Evolutionary conservation across 2,888 invertebrate genomes (phyloP), one percentile per base, ranked within the genome.

Genomic region (Megastigmus dorsalis): DNA sequence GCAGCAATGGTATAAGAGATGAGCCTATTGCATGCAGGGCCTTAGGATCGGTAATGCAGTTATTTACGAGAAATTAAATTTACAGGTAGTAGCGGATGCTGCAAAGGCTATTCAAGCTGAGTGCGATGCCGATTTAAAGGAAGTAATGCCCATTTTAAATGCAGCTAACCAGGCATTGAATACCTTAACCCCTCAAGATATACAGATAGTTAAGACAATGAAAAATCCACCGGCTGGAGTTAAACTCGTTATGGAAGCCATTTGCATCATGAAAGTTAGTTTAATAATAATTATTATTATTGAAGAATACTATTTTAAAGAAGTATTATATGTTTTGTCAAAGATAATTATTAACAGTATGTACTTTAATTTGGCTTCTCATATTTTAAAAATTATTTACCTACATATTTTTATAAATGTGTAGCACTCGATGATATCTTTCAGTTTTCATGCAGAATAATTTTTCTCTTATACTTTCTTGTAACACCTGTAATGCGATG

Each of bases 201-300:
- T 99, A 79, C 95, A 96, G n/a, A 93, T 97, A 78, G 95, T 99
- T 54, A 97, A 97, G 88, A 94, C 97, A 0, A 98, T 99, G 98
- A 97, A 97, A 89, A 96, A 95, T 89, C 98, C 98, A 0, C 97
- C 98, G 0, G 91, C 93, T 79, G 95, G 95, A 18, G 95, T 99
- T 3, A 95, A 94, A 83, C 89, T 96, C 38, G 95, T 97, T 7
- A 97, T 98, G 97, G 98, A 98, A 89, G 97, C 97, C n/a, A 93
- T 99, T 77, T 98, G 98, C 85, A 95, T 98, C 82, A 89, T 98
- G 77, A 95, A 97, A 90, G 93, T 93, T 85, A 77, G 30, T 23
- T 41, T 45, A 13, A 2, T 10, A 26, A n/a, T 30, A 20, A 9
- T 15, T 26, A 28, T 20, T 48, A 13, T n/a, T n/a, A n/a, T n/a